Evolutionary conservation across 2,888 invertebrate genomes (phyloP), one percentile per base, ranked within the genome.

Genomic region (Diarsia rubi): DNA sequence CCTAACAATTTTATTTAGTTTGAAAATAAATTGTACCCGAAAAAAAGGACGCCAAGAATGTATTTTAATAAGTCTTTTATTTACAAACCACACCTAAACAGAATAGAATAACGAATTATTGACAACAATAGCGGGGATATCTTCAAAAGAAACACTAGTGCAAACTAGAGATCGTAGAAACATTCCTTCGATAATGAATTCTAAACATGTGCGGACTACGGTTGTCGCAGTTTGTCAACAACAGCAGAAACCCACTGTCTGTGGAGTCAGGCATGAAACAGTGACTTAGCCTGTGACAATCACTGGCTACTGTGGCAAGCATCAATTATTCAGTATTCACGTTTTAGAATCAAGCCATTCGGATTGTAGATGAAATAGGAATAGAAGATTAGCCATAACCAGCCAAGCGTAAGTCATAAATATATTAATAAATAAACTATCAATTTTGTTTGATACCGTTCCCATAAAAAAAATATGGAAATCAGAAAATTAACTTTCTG

Each of bases 131-230:
- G 5, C 8, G 3, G 72, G 44, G 16, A 63, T 45, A 27, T 24
- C 19, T 3, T n/a, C 3, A 49, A 19, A 9, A n/a, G 16, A 62
- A 52, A 45, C 59, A 81, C 59, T 21, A 42, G 8, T 54, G 19
- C 9, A 42, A 64, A 60, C 44, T 31, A 44, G 27, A 49, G 19
- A 49, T 60, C 24, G 37, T 21, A 57, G 60, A 67, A 59, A 65
- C 42, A 62, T 57, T 62, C 1, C 42, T 62, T 3, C 12, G 3
- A 60, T 69, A 78, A 81, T 82, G 65, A 71, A 81, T 81, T 81
- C 65, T 59, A 66, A 68, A 45, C 81, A 82, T 68, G 78, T 74
- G 47, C 59, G 16, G 69, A 59, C 5, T 44, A 60, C 70, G 31
- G 63, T 14, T 54, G 54, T 57, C 62, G 27, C 24, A 62, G 57